Base-by-base conservation (phyloP, 2,888 invertebrate genomes). In the Onthophagus sagittarius region DNA sequence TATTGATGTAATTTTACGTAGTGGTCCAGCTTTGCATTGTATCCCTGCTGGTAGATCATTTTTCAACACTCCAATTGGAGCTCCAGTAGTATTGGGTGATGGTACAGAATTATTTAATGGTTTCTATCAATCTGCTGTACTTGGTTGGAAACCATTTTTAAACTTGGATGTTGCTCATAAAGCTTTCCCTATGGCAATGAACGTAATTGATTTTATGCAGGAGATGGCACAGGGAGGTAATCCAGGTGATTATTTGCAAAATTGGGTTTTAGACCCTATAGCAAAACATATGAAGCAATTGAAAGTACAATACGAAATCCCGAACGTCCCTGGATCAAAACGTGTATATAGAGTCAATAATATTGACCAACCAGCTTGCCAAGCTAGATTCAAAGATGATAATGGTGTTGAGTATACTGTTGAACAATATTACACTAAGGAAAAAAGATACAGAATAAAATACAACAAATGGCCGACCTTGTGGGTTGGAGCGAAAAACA, bases 61-160 rank as follows among this genome's bases (percentile, higher is more conserved):
- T 82, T 98, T 94, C 85, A 90, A 89, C 32, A 85, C 78, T 78
- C 0, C 79, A 5, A 11, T 67, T 9, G 67, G 69, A 7, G 62
- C 15, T 31, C 88, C 88, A 67, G 86, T 88, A 77, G 87, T 88
- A 81, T 87, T 99, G 7, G 91, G 93, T 0, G 92, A 91, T 69
- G 96, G 97, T 0, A 87, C 95, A 80, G 95, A 97, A 83, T 91
- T 98, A 82, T 97, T 97, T 93, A 91, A 94, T 74, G 99, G 99
- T 4, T 90, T 96, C 81, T 99, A 95, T 86, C 97, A 98, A 85
- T 94, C 95, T 6, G 95, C 96, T 0, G 90, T 96, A 76, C 90
- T 98, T 71, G 97, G 97, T 9, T 94, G 95, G 89, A 91, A 90
- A 79, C 94, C 95, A 71, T 93, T 93, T 84, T 85, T 99, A 62